Evolutionary conservation across 2,113 vertebrate genomes (phyloP).

Genomic region (Aepyceros melampus): DNA sequence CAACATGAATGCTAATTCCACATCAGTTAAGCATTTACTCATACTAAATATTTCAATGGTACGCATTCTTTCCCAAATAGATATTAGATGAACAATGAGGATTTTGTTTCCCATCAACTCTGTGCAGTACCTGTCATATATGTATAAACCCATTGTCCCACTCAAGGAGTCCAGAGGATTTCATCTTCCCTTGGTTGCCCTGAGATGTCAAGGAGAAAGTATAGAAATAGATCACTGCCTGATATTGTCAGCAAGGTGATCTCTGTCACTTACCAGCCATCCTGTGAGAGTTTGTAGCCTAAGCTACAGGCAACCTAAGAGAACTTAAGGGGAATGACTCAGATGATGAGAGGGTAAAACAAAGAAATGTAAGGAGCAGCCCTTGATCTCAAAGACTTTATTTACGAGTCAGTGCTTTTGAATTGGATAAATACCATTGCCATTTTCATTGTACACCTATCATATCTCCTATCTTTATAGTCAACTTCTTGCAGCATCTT

Average conservation of each 20-base stretch:
- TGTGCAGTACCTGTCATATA: not conserved
- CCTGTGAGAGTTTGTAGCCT: not conserved
- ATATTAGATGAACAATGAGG: not conserved
- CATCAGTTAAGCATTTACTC: not conserved
- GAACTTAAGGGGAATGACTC: not conserved
- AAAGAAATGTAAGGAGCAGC: not conserved
- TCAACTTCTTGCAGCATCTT: not conserved
- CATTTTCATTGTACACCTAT: not conserved
- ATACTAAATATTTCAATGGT: not conserved
- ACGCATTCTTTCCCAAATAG: not conserved
- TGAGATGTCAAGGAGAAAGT: not conserved
- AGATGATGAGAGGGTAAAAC: not conserved
- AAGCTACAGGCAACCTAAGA: not conserved
- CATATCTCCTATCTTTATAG: not conserved
- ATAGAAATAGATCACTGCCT: conserved; percentile 3
- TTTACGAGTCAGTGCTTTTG: not conserved
- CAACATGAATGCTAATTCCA: not conserved
- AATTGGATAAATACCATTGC: not conserved
- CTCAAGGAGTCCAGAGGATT: not conserved
- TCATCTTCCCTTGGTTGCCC: not conserved
- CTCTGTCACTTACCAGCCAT: not conserved
- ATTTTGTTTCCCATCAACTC: not conserved
- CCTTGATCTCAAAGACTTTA: not conserved
- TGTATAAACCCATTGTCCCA: not conserved
- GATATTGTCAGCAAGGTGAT: not conserved